Percentiles rank a stretch among this genome's conserved stretches.
Evolutionary conservation across 1,140 invertebrate genomes (phyloP).

Genomic region (Gryllus bimaculatus): DNA sequence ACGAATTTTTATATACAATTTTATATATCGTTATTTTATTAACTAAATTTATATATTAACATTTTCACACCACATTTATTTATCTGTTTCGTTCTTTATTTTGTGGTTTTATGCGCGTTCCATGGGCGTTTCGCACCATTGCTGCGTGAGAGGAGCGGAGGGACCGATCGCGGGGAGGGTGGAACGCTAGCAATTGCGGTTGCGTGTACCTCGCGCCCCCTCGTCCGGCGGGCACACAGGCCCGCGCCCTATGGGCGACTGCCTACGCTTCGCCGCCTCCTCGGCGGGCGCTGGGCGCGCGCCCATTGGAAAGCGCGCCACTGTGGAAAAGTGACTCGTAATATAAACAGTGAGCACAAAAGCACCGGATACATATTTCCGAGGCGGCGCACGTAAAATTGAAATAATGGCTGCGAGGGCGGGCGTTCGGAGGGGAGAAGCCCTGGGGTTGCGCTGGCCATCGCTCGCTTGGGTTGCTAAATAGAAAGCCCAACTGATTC

Average conservation of each 20-base stretch:
- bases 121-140: too few species aligned
- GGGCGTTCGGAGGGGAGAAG: neutral
- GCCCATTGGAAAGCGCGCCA: neutral
- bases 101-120: too few species aligned
- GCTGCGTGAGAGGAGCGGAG: too few species aligned
- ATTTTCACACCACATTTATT: too few species aligned
- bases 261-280: neutral
- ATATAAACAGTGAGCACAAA: slow-evolving; percentile 5
- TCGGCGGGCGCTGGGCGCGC: too few species aligned
- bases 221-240: neutral
- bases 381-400: neutral
- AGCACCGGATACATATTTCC: neutral
- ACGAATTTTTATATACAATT: too few species aligned
- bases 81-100: too few species aligned
- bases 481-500: too few species aligned
- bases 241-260: neutral
- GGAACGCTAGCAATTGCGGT: neutral
- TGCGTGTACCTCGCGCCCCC: neutral
- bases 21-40: too few species aligned
- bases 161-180: neutral
- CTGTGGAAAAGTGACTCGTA: neutral
- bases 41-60: too few species aligned
- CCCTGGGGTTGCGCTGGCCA: too few species aligned
- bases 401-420: neutral
- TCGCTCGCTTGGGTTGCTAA: too few species aligned